Percentiles rank a stretch among this genome's conserved stretches.
phyloP scores from a whole-genome alignment of 1,140 invertebrate species.

The Chionoecetes opilio region DNA sequence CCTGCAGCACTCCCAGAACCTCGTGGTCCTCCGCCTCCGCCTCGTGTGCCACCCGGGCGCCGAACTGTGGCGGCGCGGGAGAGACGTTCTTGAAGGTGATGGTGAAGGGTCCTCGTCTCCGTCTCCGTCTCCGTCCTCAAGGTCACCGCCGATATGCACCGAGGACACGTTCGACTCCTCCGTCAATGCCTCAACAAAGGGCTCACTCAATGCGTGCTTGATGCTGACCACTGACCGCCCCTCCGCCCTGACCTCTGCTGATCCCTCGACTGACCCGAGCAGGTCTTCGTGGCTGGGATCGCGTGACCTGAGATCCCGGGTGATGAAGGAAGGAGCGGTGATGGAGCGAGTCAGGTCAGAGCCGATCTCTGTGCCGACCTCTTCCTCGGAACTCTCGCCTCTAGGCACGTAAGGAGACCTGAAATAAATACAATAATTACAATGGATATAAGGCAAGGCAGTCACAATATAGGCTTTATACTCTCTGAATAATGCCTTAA shows the following conservation, averaged over 20 bases:
- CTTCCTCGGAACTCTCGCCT: conserved; percentile 79
- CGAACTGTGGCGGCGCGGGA: conserved; percentile 63
- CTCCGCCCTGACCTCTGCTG: neutral
- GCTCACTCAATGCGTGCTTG: conserved; percentile 69
- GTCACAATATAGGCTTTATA: too few relatives aligned
- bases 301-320: conserved; percentile 71
- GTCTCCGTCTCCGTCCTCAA: conserved; percentile 71
- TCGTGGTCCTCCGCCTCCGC: conserved; percentile 74
- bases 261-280: conserved; percentile 46
- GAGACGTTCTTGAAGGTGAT: conserved; percentile 81
- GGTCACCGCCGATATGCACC: conserved; percentile 61
- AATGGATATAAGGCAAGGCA: too few relatives aligned
- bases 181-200: conserved; percentile 55
- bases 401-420: conserved; percentile 82
- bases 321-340: conserved; percentile 75
- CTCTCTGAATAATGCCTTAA: too few relatives aligned
- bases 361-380: conserved; percentile 34
- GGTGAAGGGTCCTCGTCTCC: conserved; percentile 79
- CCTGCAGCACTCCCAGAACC: conserved; percentile 72
- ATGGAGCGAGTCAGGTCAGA: conserved; percentile 69
- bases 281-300: conserved; percentile 80
- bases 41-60: conserved; percentile 54
- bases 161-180: conserved; percentile 64
- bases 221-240: conserved; percentile 73
- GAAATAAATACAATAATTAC: conserved; percentile 49